Percentiles rank a stretch among this genome's conserved stretches.
These are phyloP conservation scores for Boloria euphrosyne DNA, from an alignment of 2,888 invertebrate genomes.

Conservation along the genomic window DNA sequence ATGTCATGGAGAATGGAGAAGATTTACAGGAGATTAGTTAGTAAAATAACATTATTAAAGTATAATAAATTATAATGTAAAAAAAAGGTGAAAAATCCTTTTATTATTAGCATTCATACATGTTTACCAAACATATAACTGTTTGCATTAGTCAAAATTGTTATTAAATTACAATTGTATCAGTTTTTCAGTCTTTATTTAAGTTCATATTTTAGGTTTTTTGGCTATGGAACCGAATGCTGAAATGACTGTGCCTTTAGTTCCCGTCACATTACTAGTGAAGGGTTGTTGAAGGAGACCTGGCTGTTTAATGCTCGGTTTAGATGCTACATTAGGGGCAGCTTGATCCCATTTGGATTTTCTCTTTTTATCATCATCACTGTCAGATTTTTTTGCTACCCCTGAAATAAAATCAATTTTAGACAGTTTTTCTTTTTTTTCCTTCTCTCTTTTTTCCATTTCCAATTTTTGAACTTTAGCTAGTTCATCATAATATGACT, in stretches of 20 bases:
- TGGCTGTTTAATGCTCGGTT: constrained; percentile 84
- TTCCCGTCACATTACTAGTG: constrained; percentile 92
- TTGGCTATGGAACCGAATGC: constrained; percentile 96
- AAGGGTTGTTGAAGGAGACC: constrained; percentile 88
- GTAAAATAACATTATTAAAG: too few relatives aligned
- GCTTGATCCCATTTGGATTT: constrained; percentile 98
- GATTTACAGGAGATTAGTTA: too few relatives aligned
- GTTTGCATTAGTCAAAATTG: too few relatives aligned
- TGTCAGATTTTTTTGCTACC: constrained; percentile 84
- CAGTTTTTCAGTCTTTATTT: constrained; percentile 15
- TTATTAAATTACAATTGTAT: too few relatives aligned
- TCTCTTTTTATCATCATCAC: constrained; percentile 90
- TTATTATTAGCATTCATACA: too few relatives aligned
- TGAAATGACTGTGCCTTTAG: constrained; percentile 95
- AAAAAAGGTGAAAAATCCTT: too few relatives aligned
- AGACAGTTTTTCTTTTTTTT: constrained; percentile 90
- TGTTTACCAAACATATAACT: too few relatives aligned
- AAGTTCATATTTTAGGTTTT: constrained; percentile 83
- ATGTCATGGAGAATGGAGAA: too few relatives aligned
- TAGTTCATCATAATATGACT: constrained; percentile 96
- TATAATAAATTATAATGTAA: too few relatives aligned
- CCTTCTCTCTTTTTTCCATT: constrained; percentile 96
- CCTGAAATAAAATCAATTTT: constrained; percentile 93
- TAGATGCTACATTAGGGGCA: constrained; percentile 81
- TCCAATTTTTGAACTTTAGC: constrained; percentile 94